Evolutionary conservation across 1,140 invertebrate genomes (phyloP), one percentile per base, ranked within the genome.

Genomic region (Armadillidium nasatum): DNA sequence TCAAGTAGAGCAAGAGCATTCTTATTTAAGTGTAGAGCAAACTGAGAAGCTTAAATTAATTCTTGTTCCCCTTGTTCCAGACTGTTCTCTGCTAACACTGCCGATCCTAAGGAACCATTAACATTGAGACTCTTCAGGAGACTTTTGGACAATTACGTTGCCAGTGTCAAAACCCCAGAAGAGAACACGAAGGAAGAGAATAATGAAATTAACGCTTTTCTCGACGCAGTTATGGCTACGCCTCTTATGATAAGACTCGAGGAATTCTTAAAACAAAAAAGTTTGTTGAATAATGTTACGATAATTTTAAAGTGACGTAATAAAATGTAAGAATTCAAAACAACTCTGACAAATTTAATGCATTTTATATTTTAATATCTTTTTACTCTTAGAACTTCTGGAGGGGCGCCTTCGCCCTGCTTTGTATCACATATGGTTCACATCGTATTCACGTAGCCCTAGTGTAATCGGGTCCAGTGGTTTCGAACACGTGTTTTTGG

Each of bases 401-500:
- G 44, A 10, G 0, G 66, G 74, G 19, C 22, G 66, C 10, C 43
- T 80, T 10, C 76, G 75, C 76, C 89, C 92, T 81, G 87, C 89
- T 0, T 84, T 95, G 15, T 88, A 91, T 81, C 87, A 89, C 75
- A 86, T 94, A 19, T 85, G 84, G 84, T 84, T 85, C 76, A 82
- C 89, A 7, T 86, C 93, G 75, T 95, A 94, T 83, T 91, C 92
- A 0, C 86, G 93, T 75, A 91, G 91, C 0, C 87, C 88, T 81
- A 90, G 74, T 15, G 44, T 73, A 4, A 11, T 80, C 22, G 69
- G 72, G 0, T 81, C 80, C 10, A 79, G 90, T 22, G 93, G 92
- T 0, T 95, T 95, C 82, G 94, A 96, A 84, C 94, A 96, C 81
- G 89, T 94, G 21, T 95, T 95, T 83, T 85, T 96, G 0, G 90